Conservation (phyloP, 92 coral and sea anemone genomes). For the Plumapathes pennacea region DNA sequence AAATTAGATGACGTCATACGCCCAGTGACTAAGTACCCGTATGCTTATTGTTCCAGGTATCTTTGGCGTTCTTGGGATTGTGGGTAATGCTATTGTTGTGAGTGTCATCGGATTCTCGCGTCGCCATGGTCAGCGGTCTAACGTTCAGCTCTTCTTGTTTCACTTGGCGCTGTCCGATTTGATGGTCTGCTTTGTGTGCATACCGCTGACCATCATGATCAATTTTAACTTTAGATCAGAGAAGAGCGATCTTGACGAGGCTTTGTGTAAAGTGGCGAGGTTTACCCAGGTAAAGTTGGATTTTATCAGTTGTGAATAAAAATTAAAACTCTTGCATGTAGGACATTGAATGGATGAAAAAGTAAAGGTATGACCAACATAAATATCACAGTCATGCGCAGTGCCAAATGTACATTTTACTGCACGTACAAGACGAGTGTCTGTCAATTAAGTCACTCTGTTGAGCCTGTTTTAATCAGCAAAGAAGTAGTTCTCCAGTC, state of each 20-base stretch:
- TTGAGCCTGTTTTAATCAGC: too few relatives aligned
- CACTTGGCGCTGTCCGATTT: conserved; percentile 81
- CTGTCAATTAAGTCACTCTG: too few relatives aligned
- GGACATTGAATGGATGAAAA: too few relatives aligned
- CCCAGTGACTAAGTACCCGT: too few relatives aligned
- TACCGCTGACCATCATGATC: conserved; percentile 78
- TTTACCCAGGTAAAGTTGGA: conserved; percentile 65
- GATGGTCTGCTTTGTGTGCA: conserved; percentile 72
- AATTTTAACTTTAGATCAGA: conserved; percentile 60
- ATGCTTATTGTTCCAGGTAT: conserved; percentile 25
- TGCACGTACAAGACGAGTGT: too few relatives aligned
- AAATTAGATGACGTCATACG: too few relatives aligned
- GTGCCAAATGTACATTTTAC: too few relatives aligned
- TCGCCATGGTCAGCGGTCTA: conserved; percentile 67
- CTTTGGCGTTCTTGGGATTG: conserved; percentile 60
- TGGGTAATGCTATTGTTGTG: conserved; percentile 70
- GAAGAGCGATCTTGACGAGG: conserved; percentile 32
- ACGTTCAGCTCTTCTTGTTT: conserved; percentile 71
- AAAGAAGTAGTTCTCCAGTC: too few relatives aligned
- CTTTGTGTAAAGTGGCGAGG: conserved; percentile 64
- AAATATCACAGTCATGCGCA: too few relatives aligned
- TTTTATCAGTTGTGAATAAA: background rate
- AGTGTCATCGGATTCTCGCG: conserved; percentile 52
- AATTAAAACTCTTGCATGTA: too few relatives aligned
- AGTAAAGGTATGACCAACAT: too few relatives aligned